Evolutionary conservation across 2,797 vertebrate species (phyloP).

Genomic region (Semaprochilodus insignis): DNA sequence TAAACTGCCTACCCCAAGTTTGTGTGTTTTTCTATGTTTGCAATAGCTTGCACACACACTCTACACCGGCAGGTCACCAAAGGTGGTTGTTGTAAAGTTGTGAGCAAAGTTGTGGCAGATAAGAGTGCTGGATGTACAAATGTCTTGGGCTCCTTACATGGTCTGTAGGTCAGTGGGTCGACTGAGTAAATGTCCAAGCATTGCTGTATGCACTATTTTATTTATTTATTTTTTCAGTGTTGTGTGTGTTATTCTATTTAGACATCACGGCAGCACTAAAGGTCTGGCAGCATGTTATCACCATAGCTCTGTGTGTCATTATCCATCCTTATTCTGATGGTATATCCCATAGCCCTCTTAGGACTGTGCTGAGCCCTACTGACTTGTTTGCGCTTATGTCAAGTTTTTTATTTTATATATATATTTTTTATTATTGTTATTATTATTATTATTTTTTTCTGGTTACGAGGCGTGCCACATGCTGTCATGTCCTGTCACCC

Average conservation of each 20-base stretch:
- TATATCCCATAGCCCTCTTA: conserved; percentile 78
- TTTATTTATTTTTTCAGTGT: conserved; percentile 18
- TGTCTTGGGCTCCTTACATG: neutral
- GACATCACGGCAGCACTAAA: conserved; percentile 43
- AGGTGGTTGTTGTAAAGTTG: neutral
- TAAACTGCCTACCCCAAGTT: too few species aligned
- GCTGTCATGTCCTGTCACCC: conserved; percentile 75
- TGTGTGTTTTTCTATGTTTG: conserved; percentile 1
- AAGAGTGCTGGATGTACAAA: neutral
- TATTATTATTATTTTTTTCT: conserved; percentile 69
- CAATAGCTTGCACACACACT: neutral
- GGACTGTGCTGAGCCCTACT: conserved; percentile 73
- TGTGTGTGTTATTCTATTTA: conserved; percentile 39
- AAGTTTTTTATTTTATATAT: conserved; percentile 48
- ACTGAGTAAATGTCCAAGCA: neutral
- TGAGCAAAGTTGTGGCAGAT: too few species aligned
- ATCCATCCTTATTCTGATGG: conserved; percentile 75
- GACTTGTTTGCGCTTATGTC: conserved; percentile 83
- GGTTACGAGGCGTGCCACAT: conserved; percentile 79
- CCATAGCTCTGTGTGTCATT: conserved; percentile 74
- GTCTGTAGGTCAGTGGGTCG: conserved; percentile 15
- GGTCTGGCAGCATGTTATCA: conserved; percentile 52
- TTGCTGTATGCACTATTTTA: neutral
- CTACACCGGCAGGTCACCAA: too few species aligned
- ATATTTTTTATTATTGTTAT: too few species aligned